Conservation (phyloP, 2,113 vertebrate genomes). For the Dipodomys merriami region DNA sequence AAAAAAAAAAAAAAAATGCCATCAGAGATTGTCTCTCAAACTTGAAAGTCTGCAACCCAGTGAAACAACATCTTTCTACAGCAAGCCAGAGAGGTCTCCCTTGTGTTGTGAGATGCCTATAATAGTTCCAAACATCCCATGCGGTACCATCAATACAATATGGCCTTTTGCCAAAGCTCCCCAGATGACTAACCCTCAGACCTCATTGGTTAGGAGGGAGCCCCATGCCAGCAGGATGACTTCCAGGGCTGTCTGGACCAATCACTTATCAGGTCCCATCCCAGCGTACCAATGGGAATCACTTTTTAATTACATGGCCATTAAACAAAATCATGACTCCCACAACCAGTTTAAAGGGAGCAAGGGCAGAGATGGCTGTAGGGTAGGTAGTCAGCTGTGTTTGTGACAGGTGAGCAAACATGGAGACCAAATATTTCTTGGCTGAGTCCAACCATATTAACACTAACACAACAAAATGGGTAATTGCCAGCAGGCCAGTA, state of each 20-base stretch:
- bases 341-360: neutral
- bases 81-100: neutral
- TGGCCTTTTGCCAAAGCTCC: neutral
- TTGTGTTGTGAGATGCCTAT: neutral
- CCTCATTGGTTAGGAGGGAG: neutral
- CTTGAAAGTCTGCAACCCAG: neutral
- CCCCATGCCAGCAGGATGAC: neutral
- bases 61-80: neutral
- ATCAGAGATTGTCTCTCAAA: neutral
- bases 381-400: neutral
- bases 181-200: neutral
- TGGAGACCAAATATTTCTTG: neutral
- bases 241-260: neutral
- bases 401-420: neutral
- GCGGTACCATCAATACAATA: neutral
- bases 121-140: neutral
- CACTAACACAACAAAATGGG: neutral
- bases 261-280: neutral
- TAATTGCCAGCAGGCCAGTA: neutral
- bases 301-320: neutral
- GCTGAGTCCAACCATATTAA: neutral
- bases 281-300: neutral
- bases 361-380: neutral
- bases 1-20: too few relatives aligned
- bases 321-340: neutral